A percentile compares a stretch with the other conserved stretches of the same genome.
phyloP scores from a whole-genome alignment of 1,140 invertebrate genomes.

The Acromyrmex charruanus region DNA sequence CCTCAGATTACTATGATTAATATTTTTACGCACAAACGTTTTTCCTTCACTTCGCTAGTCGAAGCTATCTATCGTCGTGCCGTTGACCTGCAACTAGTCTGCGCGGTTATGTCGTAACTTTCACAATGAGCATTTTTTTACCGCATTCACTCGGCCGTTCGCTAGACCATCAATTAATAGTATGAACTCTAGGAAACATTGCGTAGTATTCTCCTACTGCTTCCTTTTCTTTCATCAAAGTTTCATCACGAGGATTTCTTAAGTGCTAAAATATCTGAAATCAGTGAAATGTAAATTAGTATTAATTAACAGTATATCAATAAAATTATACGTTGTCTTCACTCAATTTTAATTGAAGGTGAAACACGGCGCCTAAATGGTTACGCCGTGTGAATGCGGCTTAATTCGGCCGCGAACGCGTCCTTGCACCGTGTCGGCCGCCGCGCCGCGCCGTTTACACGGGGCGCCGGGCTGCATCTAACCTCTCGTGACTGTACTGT shows the following conservation, averaged over 20 bases:
- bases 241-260: neutral
- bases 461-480: constrained; percentile 77
- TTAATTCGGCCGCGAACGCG: constrained; percentile 63
- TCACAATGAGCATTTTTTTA: constrained; percentile 65
- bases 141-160: neutral
- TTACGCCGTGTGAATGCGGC: constrained; percentile 45
- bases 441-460: constrained; percentile 70
- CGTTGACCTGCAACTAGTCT: constrained; percentile 54
- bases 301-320: too few relatives aligned
- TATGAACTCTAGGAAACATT: neutral
- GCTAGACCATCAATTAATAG: constrained; percentile 20
- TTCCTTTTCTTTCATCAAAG: neutral
- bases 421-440: constrained; percentile 75
- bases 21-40: constrained; percentile 36
- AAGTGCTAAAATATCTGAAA: neutral
- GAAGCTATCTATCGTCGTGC: constrained; percentile 60
- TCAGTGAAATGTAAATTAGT: neutral
- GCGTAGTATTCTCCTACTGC: neutral
- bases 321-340: neutral
- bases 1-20: neutral
- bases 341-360: neutral
- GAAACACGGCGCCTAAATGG: neutral
- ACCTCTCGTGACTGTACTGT: constrained; percentile 62
- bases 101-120: constrained; percentile 64
- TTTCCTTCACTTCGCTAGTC: constrained; percentile 8